phyloP scores from a whole-genome alignment of 1,140 invertebrate genomes.

The Papilio xuthus region DNA sequence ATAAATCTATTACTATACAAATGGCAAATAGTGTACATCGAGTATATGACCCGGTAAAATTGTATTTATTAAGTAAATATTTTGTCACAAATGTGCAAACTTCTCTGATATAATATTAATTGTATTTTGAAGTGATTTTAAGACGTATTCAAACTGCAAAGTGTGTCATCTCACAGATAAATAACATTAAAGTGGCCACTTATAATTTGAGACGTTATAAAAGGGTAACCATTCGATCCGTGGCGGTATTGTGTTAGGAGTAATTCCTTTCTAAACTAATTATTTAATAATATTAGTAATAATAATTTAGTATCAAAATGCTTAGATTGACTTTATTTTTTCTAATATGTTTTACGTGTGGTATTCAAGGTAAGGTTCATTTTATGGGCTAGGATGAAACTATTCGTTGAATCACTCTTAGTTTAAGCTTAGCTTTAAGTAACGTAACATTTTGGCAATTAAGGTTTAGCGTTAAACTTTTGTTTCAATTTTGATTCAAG shows the following conservation, averaged over 20 bases:
- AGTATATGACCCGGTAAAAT: neutral
- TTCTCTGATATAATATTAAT: slow-evolving; percentile 19
- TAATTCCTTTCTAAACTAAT: neutral
- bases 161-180: slow-evolving; percentile 29
- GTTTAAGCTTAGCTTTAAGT: neutral
- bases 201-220: slow-evolving; percentile 27
- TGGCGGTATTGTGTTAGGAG: neutral
- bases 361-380: neutral
- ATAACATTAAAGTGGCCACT: slow-evolving; percentile 21
- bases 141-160: slow-evolving; percentile 16
- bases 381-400: neutral
- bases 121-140: slow-evolving; percentile 28
- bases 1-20: neutral
- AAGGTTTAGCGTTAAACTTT: too few relatives aligned
- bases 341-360: neutral
- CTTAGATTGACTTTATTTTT: slow-evolving; percentile 7
- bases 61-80: slow-evolving; percentile 26
- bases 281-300: neutral
- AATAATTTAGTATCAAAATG: slow-evolving; percentile 1
- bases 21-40: neutral
- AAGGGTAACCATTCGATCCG: neutral
- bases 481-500: too few relatives aligned
- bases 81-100: neutral
- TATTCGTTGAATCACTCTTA: neutral
- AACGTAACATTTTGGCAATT: neutral